Base-by-base conservation (phyloP, 1,140 invertebrate genomes). In the Bombus superbus region DNA sequence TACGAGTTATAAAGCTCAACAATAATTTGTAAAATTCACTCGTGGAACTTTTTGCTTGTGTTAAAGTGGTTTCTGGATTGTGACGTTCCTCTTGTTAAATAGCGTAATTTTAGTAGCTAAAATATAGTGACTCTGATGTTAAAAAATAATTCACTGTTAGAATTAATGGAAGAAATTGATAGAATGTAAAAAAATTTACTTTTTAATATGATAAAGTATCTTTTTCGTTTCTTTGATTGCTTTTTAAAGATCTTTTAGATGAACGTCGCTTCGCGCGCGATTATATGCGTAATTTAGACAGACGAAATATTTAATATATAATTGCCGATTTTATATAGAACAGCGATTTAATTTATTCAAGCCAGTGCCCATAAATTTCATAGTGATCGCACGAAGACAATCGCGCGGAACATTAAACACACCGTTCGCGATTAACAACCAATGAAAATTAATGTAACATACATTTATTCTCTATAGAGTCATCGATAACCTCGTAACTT, bases 341-440 rank as follows among this genome's bases (percentile, higher is more conserved):
- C 11, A 22, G 6, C 10, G 25, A 11, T 15, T 59, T 59, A n/a
- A 40, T 59, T 18, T 59, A 76, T 76, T 57, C 25, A 38, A 47
- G 0, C 25, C 1, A 2, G 13, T 8, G 3, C 2, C 35, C 25
- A 9, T 28, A 40, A 38, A 76, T 76, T 59, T 59, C 53, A 59
- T 18, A 15, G 13, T 8, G 25, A 59, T 38, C 53, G 4, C 74
- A 40, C 25, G 40, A 40, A 76, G 25, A 76, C 28, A 40, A 40
- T n/a, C 22, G 35, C 13, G 47, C 11, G 47, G 25, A 35, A 59
- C 74, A 76, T 76, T 59, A 76, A 76, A 76, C 74, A 76, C 5
- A 57, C 28, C 35, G 25, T 76, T n/a, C 28, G 6, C 25, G 2
- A 76, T 40, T 59, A 76, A 76, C 25, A 8, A 32, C 35, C 47